Evolutionary conservation across 2,797 vertebrate genomes (phyloP), one percentile per base, ranked within the genome.

Genomic region (Lithobates sylvaticus): DNA sequence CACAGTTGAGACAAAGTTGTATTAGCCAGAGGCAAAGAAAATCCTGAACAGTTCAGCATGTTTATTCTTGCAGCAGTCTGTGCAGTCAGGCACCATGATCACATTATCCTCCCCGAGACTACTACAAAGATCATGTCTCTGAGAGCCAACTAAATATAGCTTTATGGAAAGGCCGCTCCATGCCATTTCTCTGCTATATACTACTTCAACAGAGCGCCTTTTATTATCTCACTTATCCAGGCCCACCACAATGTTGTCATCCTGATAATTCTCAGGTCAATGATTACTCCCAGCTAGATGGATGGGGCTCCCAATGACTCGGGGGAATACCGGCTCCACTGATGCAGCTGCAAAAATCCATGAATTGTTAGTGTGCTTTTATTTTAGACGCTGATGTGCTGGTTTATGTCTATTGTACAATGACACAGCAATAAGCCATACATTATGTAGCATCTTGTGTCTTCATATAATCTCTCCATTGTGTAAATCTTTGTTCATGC

Each of bases 1-100:
- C 10, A 83, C 32, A 80, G 47, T 64, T 81, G 61, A 88, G 72
- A 67, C 70, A 83, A 0, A 72, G 65, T 88, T 89, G 76, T 58
- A 78, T 71, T 23, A 87, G 67, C 69, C 21, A 80, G 67, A 9
- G 21, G n/a, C 12, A 77, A 42, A 70, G 65, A 67, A 77, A 83
- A 78, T 83, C 70, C 16, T 7, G 7, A 79, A 83, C 81, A 64
- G 39, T 12, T 77, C 44, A 34, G 44, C 12, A 5, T 78, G 83
- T 83, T 50, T 84, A 23, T 65, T 84, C 81, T 82, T 88, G 39
- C 15, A 81, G 73, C 10, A 21, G 50, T 77, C 73, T 82, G 23
- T 73, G 78, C 67, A 82, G 84, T 71, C 69, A 77, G 44, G 81
- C 81, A 70, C 86, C 78, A 72, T 5, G n/a, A 68, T 64, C 81